phyloP scores from a whole-genome alignment of 2,888 invertebrate species.

The Agonum fuliginosum region DNA sequence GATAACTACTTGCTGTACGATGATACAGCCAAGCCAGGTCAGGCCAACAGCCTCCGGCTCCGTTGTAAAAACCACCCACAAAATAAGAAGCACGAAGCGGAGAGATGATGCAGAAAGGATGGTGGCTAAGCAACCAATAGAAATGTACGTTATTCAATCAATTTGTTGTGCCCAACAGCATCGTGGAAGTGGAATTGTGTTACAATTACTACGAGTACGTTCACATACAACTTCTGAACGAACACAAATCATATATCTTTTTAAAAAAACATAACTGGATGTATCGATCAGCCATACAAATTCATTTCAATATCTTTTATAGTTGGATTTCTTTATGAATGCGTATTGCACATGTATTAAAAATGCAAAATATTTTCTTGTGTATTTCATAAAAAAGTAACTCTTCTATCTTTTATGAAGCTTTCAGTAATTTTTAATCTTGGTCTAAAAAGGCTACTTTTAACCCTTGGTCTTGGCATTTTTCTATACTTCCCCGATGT shows the following conservation, averaged over 20 bases:
- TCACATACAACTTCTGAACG: neutral
- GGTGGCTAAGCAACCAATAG: slow-evolving; percentile 18
- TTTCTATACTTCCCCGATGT: no score
- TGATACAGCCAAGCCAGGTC: slow-evolving; percentile 23
- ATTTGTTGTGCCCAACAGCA: slow-evolving; percentile 38
- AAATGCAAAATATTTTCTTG: no score
- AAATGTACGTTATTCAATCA: slow-evolving; percentile 32
- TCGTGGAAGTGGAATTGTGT: slow-evolving; percentile 14
- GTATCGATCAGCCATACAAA: no score
- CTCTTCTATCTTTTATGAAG: no score
- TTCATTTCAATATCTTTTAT: no score
- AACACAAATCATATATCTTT: slow-evolving; percentile 8
- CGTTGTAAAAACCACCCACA: slow-evolving; percentile 14
- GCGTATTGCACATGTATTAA: no score
- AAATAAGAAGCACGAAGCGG: slow-evolving; percentile 31
- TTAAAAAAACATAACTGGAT: no score
- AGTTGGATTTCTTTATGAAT: no score
- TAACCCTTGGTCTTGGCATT: no score
- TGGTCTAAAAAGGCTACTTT: no score
- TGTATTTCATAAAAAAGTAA: no score
- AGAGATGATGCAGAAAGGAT: slow-evolving; percentile 11
- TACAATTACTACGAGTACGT: slow-evolving; percentile 25
- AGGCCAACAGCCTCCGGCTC: neutral
- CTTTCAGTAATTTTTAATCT: no score
- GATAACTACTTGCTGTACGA: slow-evolving; percentile 34